These are phyloP conservation scores for Ondatra zibethicus DNA, from an alignment of 2,113 vertebrate species.

Conservation along the genomic window DNA sequence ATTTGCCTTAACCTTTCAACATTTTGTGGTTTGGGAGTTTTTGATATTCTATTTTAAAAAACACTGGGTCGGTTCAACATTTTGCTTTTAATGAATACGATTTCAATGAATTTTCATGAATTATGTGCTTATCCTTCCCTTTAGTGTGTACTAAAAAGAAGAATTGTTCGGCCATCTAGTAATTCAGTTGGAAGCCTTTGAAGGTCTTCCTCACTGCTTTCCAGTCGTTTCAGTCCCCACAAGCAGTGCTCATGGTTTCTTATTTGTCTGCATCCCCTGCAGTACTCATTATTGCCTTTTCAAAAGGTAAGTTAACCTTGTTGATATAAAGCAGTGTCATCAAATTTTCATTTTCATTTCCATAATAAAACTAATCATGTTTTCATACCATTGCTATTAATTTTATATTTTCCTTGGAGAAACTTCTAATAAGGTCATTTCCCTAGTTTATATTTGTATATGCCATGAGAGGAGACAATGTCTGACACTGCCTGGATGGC, in stretches of 20 bases:
- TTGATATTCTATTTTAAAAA: neutral
- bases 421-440: neutral
- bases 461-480: too few relatives aligned
- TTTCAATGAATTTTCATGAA: neutral
- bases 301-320: neutral
- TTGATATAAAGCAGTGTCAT: neutral
- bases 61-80: neutral
- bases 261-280: neutral
- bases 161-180: neutral
- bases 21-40: neutral
- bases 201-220: conserved; percentile 1
- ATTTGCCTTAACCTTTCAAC: neutral
- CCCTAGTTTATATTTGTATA: neutral
- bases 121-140: neutral
- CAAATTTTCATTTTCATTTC: neutral
- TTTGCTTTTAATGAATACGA: neutral
- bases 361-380: neutral
- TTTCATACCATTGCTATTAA: neutral
- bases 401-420: neutral
- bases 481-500: too few relatives aligned
- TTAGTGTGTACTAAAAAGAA: neutral
- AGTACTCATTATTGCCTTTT: neutral
- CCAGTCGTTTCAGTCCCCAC: neutral
- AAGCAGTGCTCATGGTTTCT: neutral
- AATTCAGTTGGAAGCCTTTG: neutral